A percentile compares a stretch with the other conserved stretches of the same genome.
Conservation (phyloP, 2,113 vertebrate species). For the Heterotilapia buettikoferi region DNA sequence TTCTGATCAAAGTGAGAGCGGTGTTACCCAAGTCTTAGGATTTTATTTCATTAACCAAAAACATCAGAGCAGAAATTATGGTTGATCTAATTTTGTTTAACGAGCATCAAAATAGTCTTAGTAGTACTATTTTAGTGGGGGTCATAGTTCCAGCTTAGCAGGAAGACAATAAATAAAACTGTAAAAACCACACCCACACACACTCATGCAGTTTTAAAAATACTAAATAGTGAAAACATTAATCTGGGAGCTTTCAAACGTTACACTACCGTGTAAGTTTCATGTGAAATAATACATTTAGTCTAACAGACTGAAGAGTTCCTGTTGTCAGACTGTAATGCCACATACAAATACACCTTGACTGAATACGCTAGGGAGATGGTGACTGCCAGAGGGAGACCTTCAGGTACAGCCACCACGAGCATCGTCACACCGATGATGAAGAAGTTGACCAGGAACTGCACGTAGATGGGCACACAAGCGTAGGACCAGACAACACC, state of each 20-base stretch:
- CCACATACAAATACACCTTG: conserved; percentile 15
- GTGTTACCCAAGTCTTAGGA: not conserved
- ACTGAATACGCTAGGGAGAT: conserved; percentile 97
- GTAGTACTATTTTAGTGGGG: not conserved
- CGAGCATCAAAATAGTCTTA: not conserved
- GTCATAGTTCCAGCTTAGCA: not conserved
- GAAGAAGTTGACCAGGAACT: conserved; percentile 97
- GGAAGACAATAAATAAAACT: not conserved
- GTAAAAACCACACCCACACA: not conserved
- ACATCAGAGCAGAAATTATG: not conserved
- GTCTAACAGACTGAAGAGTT: not conserved
- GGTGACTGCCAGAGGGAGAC: conserved; percentile 94
- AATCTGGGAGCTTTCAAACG: not conserved
- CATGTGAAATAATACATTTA: too few relatives aligned
- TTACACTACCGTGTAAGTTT: not conserved
- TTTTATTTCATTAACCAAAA: not conserved
- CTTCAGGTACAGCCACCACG: conserved; percentile 94
- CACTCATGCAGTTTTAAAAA: not conserved
- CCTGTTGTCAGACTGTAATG: not conserved
- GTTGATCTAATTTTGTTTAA: not conserved
- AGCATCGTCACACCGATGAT: conserved; percentile 96
- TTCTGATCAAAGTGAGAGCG: conserved; percentile 74
- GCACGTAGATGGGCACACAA: conserved; percentile 88
- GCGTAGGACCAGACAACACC: conserved; percentile 75
- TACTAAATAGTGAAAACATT: not conserved